Evolutionary conservation across 2,797 vertebrate species (phyloP).

Genomic region (Cyprinella venusta): DNA sequence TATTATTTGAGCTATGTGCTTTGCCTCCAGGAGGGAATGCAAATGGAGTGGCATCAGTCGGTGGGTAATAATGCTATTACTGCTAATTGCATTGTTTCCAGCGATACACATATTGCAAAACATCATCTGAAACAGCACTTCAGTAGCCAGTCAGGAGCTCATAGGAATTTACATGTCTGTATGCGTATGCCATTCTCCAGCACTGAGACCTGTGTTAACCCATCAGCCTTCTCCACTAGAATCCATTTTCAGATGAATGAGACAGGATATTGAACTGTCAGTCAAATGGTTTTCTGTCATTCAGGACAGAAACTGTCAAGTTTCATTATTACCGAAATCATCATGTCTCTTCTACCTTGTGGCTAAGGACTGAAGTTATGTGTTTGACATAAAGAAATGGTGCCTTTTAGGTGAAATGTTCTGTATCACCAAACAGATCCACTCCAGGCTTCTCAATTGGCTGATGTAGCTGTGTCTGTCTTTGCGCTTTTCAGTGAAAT

Average conservation of each 20-base stretch:
- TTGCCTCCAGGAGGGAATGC: slow-evolving; percentile 13
- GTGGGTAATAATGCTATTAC: slow-evolving; percentile 29
- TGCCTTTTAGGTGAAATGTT: background rate
- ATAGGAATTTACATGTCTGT: slow-evolving; percentile 27
- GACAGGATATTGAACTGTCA: slow-evolving; percentile 41
- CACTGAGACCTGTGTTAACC: slow-evolving; percentile 42
- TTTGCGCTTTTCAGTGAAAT: background rate
- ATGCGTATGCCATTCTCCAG: slow-evolving; percentile 1
- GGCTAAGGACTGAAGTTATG: background rate
- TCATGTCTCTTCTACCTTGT: background rate
- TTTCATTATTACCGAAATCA: slow-evolving; percentile 24
- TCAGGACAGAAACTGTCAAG: slow-evolving; percentile 28
- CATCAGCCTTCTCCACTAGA: slow-evolving; percentile 21
- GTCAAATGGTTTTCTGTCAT: slow-evolving; percentile 41
- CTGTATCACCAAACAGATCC: background rate
- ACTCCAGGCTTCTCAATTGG: background rate
- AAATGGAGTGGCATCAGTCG: slow-evolving; percentile 10
- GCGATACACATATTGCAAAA: slow-evolving; percentile 30
- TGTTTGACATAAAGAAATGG: background rate
- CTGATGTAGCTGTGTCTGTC: background rate
- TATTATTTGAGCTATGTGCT: slow-evolving; percentile 14
- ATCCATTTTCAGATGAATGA: slow-evolving; percentile 36
- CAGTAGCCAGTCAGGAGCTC: slow-evolving; percentile 22
- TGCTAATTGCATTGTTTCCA: slow-evolving; percentile 26
- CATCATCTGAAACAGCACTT: slow-evolving; percentile 28